A percentile compares a stretch with the other conserved stretches of the same genome.
phyloP scores from a whole-genome alignment of 92 coral and sea anemone genomes.

The Pocillopora grandis region DNA sequence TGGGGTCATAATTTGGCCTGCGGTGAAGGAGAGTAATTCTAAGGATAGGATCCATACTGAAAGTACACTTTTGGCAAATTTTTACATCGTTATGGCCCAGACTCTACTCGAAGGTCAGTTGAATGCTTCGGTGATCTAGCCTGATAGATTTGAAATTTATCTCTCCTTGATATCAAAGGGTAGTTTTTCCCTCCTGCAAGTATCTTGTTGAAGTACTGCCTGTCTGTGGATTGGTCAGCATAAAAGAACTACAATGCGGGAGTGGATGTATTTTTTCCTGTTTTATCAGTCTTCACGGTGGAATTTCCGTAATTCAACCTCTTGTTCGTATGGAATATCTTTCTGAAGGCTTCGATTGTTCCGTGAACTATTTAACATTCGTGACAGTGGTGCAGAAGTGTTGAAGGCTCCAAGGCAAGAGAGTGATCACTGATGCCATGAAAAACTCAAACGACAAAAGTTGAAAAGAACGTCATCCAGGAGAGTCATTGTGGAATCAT shows the following conservation, averaged over 20 bases:
- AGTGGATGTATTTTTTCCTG: constrained; percentile 18
- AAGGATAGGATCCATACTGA: too few relatives aligned
- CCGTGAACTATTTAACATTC: not conserved
- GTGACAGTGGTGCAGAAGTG: not conserved
- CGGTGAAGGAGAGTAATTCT: not conserved
- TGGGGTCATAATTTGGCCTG: constrained; percentile 15
- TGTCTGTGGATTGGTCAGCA: constrained; percentile 5
- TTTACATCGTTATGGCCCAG: too few relatives aligned
- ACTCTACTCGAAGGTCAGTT: too few relatives aligned
- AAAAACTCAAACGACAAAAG: not conserved
- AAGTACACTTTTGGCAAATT: too few relatives aligned
- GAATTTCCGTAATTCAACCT: constrained; percentile 49
- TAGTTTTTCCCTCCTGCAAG: not conserved
- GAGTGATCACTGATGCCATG: not conserved
- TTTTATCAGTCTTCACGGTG: not conserved
- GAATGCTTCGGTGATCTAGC: not conserved
- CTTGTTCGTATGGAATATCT: constrained; percentile 1
- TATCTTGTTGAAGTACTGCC: not conserved
- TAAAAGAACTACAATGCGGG: not conserved
- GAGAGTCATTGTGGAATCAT: not conserved
- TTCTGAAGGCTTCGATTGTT: not conserved
- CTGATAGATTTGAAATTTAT: not conserved
- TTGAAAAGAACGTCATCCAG: not conserved
- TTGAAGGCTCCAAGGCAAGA: not conserved
- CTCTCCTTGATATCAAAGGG: not conserved